Evolutionary conservation across 1,140 invertebrate species (phyloP), one percentile per base, ranked within the genome.

Genomic region (Kradibia gibbosae): DNA sequence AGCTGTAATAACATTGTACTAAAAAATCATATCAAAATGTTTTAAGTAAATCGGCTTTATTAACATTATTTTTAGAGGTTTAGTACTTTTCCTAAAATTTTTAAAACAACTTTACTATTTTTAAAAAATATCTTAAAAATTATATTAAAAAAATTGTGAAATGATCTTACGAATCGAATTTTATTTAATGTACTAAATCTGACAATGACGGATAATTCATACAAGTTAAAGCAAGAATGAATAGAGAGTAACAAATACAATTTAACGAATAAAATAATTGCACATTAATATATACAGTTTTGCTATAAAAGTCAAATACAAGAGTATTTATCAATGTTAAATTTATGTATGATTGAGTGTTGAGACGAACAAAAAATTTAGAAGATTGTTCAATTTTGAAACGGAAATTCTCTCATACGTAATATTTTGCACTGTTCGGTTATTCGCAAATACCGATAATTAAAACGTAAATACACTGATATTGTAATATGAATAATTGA

Each of bases 401-500:
- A 20, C 39, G 36, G 39, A n/a, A 39, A 20, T 39, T 22, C 11
- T 8, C 22, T 0, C 17, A 67, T 36, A 39, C 39, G 62, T 17
- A 36, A 67, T 39, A 39, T 67, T 67, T 67, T 20, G 34, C 62
- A 67, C 62, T 67, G 4, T 65, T 60, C 15, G 62, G 20, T 67
- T 67, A 67, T 67, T 67, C 62, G 11, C 62, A 36, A 67, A 67
- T 67, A 67, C 39, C 39, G 34, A 67, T 67, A 67, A 67, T 67
- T 67, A 67, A 39, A 10, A 67, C n/a, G 62, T 39, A 67, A 39
- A 67, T 22, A 34, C 13, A 62, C 28, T 17, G 34, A 62, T 28
- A 62, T 62, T 62, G 11, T 20, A 34, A 62, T 15, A 62, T 4
- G 25, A 31, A 39, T 67, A 22, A 67, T 67, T 34, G 1, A 1